Conservation (phyloP, 2,888 invertebrate species). For the Aspidapion aeneum region DNA sequence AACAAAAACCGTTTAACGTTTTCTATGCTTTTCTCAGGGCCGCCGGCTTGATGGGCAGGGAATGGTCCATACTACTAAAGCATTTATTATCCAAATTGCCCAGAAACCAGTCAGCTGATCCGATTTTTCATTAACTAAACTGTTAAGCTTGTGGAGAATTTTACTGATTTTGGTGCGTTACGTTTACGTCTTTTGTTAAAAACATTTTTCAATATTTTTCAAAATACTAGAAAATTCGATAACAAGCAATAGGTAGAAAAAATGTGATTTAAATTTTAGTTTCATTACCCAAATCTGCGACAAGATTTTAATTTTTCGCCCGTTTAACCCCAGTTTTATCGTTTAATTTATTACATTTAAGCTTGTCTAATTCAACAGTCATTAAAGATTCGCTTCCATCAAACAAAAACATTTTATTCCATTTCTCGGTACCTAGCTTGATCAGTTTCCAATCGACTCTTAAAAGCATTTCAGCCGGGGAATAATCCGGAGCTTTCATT, state of each 20-base stretch:
- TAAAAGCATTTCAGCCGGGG: too few relatives aligned
- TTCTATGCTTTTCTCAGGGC: conserved; percentile 70
- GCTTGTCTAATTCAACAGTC: conserved; percentile 42
- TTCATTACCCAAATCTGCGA: conserved; percentile 29
- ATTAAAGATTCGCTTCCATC: conserved; percentile 44
- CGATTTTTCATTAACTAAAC: conserved; percentile 32
- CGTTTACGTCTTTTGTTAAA: too few relatives aligned
- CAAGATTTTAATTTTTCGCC: too few relatives aligned
- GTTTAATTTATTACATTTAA: conserved; percentile 38
- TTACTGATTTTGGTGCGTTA: too few relatives aligned
- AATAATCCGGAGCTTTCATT: conserved; percentile 50
- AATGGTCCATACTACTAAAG: conserved; percentile 46
- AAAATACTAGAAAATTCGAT: too few relatives aligned
- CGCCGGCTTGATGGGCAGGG: conserved; percentile 35
- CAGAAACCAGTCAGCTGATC: conserved; percentile 70
- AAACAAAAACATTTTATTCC: too few relatives aligned
- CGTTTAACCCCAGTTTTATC: conserved; percentile 15
- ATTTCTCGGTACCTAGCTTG: too few relatives aligned
- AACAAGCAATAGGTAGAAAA: too few relatives aligned
- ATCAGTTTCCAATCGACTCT: too few relatives aligned
- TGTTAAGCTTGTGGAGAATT: conserved; percentile 25
- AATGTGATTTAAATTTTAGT: conserved; percentile 38
- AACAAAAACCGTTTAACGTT: conserved; percentile 71
- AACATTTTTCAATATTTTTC: too few relatives aligned
- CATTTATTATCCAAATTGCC: conserved; percentile 55